phyloP scores from a whole-genome alignment of 2,888 invertebrate genomes.

The Leptopilina syphax region DNA sequence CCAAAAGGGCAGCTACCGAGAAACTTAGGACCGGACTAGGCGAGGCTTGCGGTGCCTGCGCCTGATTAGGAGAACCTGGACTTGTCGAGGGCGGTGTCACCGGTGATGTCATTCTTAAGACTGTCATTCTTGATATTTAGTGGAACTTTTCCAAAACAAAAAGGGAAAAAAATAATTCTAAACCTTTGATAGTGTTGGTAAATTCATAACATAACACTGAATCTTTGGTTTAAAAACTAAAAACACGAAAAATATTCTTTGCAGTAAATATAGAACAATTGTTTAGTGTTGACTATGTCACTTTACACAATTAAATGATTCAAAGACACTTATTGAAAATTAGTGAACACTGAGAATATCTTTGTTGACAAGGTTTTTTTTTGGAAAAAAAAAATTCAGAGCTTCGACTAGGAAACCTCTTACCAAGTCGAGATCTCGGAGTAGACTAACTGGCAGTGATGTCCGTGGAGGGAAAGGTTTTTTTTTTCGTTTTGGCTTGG shows the following conservation, averaged over 20 bases:
- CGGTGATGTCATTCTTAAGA: conserved; percentile 73
- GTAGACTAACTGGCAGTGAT: conserved; percentile 71
- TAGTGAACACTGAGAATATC: background rate
- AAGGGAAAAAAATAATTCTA: background rate
- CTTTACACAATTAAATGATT: background rate
- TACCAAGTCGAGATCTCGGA: conserved; percentile 72
- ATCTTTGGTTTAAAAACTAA: no score
- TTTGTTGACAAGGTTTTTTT: conserved; percentile 23
- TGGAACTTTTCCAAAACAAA: background rate
- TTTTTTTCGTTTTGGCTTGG: conserved; percentile 70
- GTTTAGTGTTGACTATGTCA: background rate
- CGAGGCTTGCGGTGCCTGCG: conserved; percentile 51
- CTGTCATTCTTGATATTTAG: conserved; percentile 68
- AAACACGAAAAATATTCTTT: no score
- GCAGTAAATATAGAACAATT: background rate
- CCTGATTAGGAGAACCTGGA: conserved; percentile 64
- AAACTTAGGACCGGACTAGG: conserved; percentile 78
- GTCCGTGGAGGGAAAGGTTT: conserved; percentile 63
- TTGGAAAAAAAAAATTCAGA: background rate
- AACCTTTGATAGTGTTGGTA: background rate
- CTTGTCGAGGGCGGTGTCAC: conserved; percentile 71
- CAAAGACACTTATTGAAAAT: background rate
- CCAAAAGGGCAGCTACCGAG: conserved; percentile 80
- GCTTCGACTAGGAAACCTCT: conserved; percentile 55
- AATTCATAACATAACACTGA: no score